phyloP scores from a whole-genome alignment of 2,888 invertebrate species.

The Magallana nippona region DNA sequence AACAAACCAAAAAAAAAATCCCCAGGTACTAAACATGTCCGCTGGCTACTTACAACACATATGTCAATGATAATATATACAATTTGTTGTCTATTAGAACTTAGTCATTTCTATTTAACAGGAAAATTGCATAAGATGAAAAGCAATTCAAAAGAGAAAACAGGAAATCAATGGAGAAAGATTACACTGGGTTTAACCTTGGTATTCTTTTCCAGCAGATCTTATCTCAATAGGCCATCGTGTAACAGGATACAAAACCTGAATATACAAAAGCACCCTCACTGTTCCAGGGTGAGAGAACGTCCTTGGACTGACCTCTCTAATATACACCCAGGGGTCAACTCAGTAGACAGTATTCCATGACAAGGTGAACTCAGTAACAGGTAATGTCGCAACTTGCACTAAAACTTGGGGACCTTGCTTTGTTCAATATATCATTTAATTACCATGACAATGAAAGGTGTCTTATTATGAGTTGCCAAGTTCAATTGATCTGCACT shows the following conservation, averaged over 20 bases:
- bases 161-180: background rate
- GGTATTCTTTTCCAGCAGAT: background rate
- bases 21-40: too few relatives aligned
- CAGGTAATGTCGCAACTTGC: too few relatives aligned
- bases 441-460: background rate
- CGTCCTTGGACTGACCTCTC: conserved; percentile 12
- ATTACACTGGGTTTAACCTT: background rate
- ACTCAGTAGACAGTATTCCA: background rate
- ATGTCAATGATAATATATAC: too few relatives aligned
- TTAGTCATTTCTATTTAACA: background rate
- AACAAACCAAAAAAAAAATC: too few relatives aligned
- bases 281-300: background rate
- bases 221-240: background rate
- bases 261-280: background rate
- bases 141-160: background rate
- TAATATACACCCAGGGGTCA: background rate
- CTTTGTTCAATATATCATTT: background rate
- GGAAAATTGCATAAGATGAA: background rate
- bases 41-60: too few relatives aligned
- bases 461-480: background rate
- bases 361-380: background rate
- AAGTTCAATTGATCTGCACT: background rate
- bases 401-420: too few relatives aligned
- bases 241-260: background rate
- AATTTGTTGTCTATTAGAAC: too few relatives aligned